A percentile compares a stretch with the other conserved stretches of the same genome.
phyloP scores from a whole-genome alignment of 2,888 invertebrate genomes.

The Eurytoma californica region DNA sequence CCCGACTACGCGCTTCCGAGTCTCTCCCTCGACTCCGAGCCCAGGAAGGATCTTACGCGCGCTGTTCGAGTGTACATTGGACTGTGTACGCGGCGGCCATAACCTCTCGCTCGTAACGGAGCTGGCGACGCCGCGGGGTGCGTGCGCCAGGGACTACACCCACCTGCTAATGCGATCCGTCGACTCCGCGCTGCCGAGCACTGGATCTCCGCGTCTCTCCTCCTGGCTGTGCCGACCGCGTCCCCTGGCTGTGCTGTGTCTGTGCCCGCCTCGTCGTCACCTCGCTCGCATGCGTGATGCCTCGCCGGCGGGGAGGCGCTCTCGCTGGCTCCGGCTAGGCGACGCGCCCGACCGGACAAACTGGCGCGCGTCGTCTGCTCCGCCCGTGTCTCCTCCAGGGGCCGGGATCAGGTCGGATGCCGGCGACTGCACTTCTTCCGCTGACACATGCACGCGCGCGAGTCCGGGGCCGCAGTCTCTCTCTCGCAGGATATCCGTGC shows the following conservation, averaged over 20 bases:
- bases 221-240: slow-evolving; percentile 45
- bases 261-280: neutral
- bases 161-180: slow-evolving; percentile 64
- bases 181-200: slow-evolving; percentile 41
- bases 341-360: slow-evolving; percentile 50
- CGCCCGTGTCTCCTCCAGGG: neutral
- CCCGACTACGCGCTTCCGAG: no score
- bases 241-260: neutral
- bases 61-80: no score
- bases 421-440: neutral
- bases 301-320: neutral
- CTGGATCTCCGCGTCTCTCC: slow-evolving; percentile 16
- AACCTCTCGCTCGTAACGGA: slow-evolving; percentile 21
- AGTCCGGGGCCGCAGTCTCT: slow-evolving; percentile 1
- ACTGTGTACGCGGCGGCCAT: slow-evolving; percentile 1
- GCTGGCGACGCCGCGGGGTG: neutral
- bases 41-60: no score
- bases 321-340: slow-evolving; percentile 29
- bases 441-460: neutral
- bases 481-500: neutral
- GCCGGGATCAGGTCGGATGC: no score
- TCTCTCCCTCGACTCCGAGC: neutral
- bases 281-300: slow-evolving; percentile 21
- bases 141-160: slow-evolving; percentile 62
- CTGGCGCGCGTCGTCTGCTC: slow-evolving; percentile 45